Evolutionary conservation across 2,888 invertebrate species (phyloP).

Genomic region (Cancer borealis): DNA sequence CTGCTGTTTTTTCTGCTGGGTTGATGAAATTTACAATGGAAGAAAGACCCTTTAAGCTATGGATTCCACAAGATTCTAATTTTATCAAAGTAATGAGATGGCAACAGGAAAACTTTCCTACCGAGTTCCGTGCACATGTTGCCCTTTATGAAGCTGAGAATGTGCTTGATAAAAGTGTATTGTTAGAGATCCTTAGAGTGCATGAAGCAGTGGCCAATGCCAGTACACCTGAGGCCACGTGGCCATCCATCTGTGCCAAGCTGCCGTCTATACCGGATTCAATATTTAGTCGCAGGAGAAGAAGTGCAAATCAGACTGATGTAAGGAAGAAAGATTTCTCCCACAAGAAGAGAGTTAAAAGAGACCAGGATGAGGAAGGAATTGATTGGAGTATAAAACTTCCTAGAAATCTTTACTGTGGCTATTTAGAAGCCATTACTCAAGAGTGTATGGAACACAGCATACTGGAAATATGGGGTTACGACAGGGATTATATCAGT

Average conservation of each 20-base stretch:
- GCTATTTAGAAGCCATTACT: constrained; percentile 58
- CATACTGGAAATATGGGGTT: constrained; percentile 87
- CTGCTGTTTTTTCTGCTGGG: constrained; percentile 71
- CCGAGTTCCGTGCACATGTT: constrained; percentile 67
- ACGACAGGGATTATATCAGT: constrained; percentile 82
- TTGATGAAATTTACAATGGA: constrained; percentile 76
- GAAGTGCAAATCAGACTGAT: constrained; percentile 8
- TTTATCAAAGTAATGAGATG: constrained; percentile 74
- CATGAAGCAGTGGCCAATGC: constrained; percentile 73
- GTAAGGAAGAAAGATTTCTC: background rate
- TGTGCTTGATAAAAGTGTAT: constrained; percentile 68
- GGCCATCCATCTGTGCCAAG: constrained; percentile 72
- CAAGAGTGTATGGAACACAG: constrained; percentile 81
- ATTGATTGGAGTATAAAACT: constrained; percentile 69
- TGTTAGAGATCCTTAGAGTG: constrained; percentile 72
- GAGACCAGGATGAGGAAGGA: constrained; percentile 43
- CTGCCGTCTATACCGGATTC: constrained; percentile 63
- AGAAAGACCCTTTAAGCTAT: constrained; percentile 82
- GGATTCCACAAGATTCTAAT: constrained; percentile 87
- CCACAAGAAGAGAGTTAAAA: constrained; percentile 45
- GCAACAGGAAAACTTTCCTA: constrained; percentile 73
- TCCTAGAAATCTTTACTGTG: constrained; percentile 65
- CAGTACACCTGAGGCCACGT: constrained; percentile 61
- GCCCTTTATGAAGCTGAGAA: constrained; percentile 75
- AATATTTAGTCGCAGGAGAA: constrained; percentile 70